Conservation (phyloP, 2,797 vertebrate genomes). For the Macrochelys suwanniensis region DNA sequence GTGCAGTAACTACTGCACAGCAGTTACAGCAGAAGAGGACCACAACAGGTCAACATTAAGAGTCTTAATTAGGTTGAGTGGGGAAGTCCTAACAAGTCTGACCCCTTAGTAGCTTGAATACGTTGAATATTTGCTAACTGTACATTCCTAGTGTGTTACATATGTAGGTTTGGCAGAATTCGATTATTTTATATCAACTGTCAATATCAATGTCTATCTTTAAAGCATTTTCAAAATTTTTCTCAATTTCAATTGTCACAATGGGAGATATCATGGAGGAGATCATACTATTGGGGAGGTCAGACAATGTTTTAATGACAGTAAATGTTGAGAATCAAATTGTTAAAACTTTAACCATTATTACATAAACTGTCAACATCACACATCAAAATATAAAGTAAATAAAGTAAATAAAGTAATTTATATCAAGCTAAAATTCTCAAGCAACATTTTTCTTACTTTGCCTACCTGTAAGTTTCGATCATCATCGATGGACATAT, state of each 20-base stretch:
- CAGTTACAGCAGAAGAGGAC: background rate
- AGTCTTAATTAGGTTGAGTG: background rate
- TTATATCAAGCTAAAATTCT: background rate
- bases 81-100: background rate
- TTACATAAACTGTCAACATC: background rate
- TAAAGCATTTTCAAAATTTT: background rate
- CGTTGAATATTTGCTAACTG: background rate
- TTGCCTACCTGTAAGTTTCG: background rate
- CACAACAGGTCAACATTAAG: background rate
- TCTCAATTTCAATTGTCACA: background rate
- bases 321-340: background rate
- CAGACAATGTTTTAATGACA: background rate
- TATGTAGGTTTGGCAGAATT: background rate
- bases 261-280: background rate
- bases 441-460: background rate
- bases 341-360: background rate
- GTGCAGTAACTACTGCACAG: background rate
- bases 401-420: background rate
- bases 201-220: background rate
- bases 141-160: fast-evolving
- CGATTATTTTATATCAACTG: background rate
- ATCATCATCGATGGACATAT: background rate
- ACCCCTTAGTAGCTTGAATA: background rate
- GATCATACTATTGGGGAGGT: background rate
- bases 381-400: background rate